These are phyloP conservation scores for Bombus sylvicola DNA, from an alignment of 1,140 invertebrate species.

Conservation along the genomic window DNA sequence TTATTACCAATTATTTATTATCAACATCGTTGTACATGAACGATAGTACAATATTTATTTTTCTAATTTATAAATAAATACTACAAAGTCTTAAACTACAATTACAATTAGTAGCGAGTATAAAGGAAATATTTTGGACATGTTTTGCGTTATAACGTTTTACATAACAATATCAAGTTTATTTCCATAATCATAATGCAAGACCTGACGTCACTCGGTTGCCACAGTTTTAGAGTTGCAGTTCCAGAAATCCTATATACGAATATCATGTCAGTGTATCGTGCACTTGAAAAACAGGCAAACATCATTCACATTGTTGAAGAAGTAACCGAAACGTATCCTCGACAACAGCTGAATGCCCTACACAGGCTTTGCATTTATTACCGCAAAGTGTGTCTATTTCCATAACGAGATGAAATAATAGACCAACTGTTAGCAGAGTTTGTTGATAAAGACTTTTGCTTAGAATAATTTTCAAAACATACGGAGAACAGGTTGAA, in stretches of 20 bases:
- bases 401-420: neutral
- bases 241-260: neutral
- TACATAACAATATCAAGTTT: neutral
- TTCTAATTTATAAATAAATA: too few relatives aligned
- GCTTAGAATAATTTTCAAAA: neutral
- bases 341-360: too few relatives aligned
- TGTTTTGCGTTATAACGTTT: neutral
- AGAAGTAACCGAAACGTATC: neutral
- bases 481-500: neutral
- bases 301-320: neutral
- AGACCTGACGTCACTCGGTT: neutral
- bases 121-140: too few relatives aligned
- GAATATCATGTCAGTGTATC: neutral
- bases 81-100: too few relatives aligned
- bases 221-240: neutral
- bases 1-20: neutral
- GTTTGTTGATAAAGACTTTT: neutral
- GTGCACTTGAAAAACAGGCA: neutral
- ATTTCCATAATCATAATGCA: neutral
- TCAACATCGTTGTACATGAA: neutral
- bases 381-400: neutral
- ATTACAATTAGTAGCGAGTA: too few relatives aligned
- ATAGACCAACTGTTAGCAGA: neutral
- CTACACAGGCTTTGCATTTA: neutral
- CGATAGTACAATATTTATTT: too few relatives aligned